A percentile compares a stretch with the other conserved stretches of the same genome.
These are phyloP conservation scores for Trichonephila inaurata DNA, from an alignment of 1,140 invertebrate species.

Conservation along the genomic window DNA sequence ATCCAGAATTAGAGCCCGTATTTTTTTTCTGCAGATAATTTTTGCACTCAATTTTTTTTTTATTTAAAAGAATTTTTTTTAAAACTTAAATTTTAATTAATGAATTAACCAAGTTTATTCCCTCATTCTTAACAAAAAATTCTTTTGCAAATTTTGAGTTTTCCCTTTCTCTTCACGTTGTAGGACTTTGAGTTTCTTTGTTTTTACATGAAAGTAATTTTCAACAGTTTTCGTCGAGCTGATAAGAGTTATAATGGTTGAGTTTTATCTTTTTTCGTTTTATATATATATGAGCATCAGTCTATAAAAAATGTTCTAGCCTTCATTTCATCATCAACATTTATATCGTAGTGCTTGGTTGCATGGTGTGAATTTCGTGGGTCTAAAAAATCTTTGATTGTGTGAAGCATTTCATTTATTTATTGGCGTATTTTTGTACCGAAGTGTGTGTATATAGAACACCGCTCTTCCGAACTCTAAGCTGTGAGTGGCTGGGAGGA, in stretches of 20 bases:
- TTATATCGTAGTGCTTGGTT: neutral
- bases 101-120: too few relatives aligned
- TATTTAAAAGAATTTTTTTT: too few relatives aligned
- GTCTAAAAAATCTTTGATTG: neutral
- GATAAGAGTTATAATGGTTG: neutral
- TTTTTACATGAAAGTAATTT: neutral
- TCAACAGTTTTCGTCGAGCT: neutral
- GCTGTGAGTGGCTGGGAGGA: conserved; percentile 18
- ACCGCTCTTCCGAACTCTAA: neutral
- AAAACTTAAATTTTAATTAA: too few relatives aligned
- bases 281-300: neutral
- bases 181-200: neutral
- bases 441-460: neutral
- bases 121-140: too few relatives aligned
- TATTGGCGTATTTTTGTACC: neutral
- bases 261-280: neutral
- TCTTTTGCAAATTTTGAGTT: too few relatives aligned
- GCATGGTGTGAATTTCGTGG: neutral
- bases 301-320: neutral
- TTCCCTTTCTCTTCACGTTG: too few relatives aligned
- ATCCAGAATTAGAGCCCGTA: too few relatives aligned
- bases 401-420: neutral
- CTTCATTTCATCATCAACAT: neutral
- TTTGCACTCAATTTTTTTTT: too few relatives aligned
- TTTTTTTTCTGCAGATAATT: too few relatives aligned